Percentiles rank a stretch among this genome's conserved stretches.
Evolutionary conservation across 1,140 invertebrate species (phyloP).

Genomic region (Pectinophora gossypiella): DNA sequence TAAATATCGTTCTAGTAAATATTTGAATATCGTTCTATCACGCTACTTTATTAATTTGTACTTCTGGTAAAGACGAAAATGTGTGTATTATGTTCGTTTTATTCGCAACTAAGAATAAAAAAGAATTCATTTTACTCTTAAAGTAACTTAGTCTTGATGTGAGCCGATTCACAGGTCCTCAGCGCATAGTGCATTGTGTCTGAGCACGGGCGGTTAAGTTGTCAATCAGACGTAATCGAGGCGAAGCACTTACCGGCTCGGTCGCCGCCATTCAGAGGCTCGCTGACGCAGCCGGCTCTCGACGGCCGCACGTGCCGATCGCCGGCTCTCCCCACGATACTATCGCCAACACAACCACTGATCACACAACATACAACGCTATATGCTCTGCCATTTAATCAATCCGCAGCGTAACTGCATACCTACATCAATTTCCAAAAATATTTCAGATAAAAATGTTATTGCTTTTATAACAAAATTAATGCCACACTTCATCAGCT

Average conservation of each 20-base stretch:
- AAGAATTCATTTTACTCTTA: too few species aligned
- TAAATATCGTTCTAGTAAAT: too few species aligned
- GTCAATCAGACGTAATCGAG: slow-evolving; percentile 56
- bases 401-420: too few species aligned
- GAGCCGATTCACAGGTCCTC: background rate
- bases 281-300: slow-evolving; percentile 60
- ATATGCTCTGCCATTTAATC: too few species aligned
- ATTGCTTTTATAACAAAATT: background rate
- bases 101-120: too few species aligned
- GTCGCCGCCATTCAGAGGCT: slow-evolving; percentile 1
- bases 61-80: too few species aligned
- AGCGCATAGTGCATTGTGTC: background rate
- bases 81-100: too few species aligned
- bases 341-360: slow-evolving; percentile 37
- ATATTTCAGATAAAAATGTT: too few species aligned
- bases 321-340: slow-evolving; percentile 47
- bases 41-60: too few species aligned
- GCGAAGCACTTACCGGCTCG: slow-evolving; percentile 39
- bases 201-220: slow-evolving; percentile 36
- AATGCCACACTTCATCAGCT: background rate
- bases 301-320: slow-evolving; percentile 62
- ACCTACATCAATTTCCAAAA: too few species aligned
- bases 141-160: too few species aligned
- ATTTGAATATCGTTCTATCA: too few species aligned
- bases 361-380: slow-evolving; percentile 7